A percentile compares a stretch with the other conserved stretches of the same genome.
Conservation (phyloP, 1,140 invertebrate genomes). For the Penaeus chinensis region DNA sequence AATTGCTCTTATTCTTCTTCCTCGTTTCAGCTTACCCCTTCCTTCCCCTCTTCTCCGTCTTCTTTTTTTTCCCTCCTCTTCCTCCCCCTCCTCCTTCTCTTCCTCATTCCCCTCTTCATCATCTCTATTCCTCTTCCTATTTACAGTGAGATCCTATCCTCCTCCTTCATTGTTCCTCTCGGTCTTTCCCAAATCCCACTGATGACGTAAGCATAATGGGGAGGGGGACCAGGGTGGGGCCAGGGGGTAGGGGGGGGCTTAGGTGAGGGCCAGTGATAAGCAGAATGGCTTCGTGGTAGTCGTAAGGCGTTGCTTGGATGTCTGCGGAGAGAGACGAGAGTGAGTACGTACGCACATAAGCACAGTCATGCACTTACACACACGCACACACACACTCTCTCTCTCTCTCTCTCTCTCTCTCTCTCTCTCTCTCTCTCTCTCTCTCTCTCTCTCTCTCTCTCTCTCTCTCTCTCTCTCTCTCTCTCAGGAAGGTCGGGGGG, state of each 20-base stretch:
- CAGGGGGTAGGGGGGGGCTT: neutral
- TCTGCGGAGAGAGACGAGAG: neutral
- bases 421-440: conserved; percentile 1
- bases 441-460: neutral
- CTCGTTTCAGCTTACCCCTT: neutral
- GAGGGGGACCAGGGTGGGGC: neutral
- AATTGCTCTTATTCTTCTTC: neutral
- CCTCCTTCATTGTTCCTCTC: too few species aligned
- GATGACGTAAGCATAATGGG: neutral
- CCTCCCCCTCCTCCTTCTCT: neutral
- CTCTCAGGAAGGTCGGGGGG: too few species aligned
- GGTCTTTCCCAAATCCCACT: too few species aligned
- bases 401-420: conserved; percentile 19
- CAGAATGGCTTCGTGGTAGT: too few species aligned
- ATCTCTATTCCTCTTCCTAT: neutral
- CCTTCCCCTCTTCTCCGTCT: too few species aligned
- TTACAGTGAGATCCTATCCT: neutral
- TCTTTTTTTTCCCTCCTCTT: too few species aligned
- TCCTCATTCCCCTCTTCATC: neutral
- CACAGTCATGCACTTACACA: neutral
- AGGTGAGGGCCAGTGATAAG: too few species aligned
- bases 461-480: too few species aligned
- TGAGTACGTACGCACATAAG: neutral
- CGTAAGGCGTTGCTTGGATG: too few species aligned
- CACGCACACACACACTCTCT: neutral